Percentiles rank a stretch among this genome's conserved stretches.
Evolutionary conservation across 2,888 invertebrate species (phyloP).

Genomic region (Limnephilus rhombicus): DNA sequence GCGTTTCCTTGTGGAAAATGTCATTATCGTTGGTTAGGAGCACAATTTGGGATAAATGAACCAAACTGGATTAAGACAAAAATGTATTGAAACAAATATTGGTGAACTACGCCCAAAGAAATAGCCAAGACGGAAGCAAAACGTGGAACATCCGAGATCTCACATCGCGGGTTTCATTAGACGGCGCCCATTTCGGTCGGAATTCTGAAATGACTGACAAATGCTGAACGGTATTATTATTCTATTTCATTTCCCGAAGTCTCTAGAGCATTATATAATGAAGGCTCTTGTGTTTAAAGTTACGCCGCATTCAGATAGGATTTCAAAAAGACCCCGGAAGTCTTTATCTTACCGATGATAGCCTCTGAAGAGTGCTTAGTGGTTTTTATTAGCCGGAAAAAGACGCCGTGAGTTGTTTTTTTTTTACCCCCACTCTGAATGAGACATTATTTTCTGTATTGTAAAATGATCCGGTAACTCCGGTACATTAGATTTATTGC

Average conservation of each 20-base stretch:
- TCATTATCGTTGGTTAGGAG: neutral
- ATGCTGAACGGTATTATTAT: neutral
- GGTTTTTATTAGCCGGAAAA: neutral
- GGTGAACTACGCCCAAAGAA: neutral
- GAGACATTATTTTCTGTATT: neutral
- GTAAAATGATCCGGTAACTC: neutral
- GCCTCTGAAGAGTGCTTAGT: neutral
- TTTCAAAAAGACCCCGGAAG: neutral
- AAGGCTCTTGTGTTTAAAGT: neutral
- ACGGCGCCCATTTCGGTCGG: neutral
- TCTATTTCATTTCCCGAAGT: neutral
- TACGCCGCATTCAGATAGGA: neutral
- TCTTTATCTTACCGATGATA: neutral
- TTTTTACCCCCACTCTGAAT: neutral
- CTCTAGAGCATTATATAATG: neutral
- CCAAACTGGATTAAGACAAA: neutral
- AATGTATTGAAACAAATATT: neutral
- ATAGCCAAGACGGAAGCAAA: constrained; percentile 19
- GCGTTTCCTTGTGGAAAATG: neutral
- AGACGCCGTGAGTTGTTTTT: neutral
- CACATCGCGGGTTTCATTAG: constrained; percentile 33
- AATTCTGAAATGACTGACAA: constrained; percentile 15
- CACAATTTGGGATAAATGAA: neutral
- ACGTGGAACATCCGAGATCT: neutral
- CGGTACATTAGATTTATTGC: neutral